Percentiles rank a stretch among this genome's conserved stretches.
phyloP scores from a whole-genome alignment of 2,797 vertebrate species.

The Mus spretus region DNA sequence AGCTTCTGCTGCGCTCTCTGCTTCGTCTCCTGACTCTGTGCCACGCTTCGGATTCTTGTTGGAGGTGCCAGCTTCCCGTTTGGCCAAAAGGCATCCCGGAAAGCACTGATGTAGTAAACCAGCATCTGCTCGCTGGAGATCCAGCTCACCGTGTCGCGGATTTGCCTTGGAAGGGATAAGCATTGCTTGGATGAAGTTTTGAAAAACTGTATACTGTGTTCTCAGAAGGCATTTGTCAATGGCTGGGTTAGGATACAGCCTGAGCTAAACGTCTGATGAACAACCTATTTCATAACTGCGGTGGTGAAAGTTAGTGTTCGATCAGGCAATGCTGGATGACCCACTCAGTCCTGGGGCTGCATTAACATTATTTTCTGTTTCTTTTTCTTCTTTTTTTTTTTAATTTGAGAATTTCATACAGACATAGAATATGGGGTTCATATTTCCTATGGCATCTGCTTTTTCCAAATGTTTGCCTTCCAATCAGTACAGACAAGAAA shows the following conservation, averaged over 20 bases:
- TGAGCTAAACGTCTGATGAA: conserved; percentile 49
- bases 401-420: background rate
- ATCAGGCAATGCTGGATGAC: background rate
- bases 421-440: background rate
- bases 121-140: conserved; percentile 98
- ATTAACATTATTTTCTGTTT: background rate
- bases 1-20: conserved; percentile 97
- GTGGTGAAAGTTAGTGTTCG: conserved; percentile 11
- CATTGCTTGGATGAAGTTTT: conserved; percentile 41
- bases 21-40: conserved; percentile 94
- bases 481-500: background rate
- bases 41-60: conserved; percentile 89
- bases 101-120: conserved; percentile 96
- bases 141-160: conserved; percentile 98
- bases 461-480: background rate
- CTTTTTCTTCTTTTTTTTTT: background rate
- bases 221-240: conserved; percentile 44
- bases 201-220: background rate
- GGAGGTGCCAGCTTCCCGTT: conserved; percentile 94
- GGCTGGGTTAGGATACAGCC: conserved; percentile 31
- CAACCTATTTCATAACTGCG: conserved; percentile 61
- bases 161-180: conserved; percentile 92
- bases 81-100: conserved; percentile 98
- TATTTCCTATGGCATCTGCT: background rate
- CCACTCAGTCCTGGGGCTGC: background rate